A percentile compares a stretch with the other conserved stretches of the same genome.
Conservation (phyloP, 2,797 vertebrate genomes). For the Sebastes baramenuke region DNA sequence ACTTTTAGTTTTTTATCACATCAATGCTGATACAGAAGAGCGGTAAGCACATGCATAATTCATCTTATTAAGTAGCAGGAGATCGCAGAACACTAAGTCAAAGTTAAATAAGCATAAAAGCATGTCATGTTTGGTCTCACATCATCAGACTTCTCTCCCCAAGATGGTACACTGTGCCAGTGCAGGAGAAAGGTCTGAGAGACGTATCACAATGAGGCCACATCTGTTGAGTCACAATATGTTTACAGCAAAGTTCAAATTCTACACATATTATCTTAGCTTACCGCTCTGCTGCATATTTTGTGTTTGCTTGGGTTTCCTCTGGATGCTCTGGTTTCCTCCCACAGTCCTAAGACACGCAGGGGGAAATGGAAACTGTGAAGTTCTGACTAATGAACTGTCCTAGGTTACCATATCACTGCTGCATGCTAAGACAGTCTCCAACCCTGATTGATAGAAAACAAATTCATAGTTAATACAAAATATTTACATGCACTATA, state of each 20-base stretch:
- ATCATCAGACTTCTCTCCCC: not conserved
- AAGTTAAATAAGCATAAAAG: conserved; percentile 14
- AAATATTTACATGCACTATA: no score
- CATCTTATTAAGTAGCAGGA: conserved; percentile 11
- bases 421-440: not conserved
- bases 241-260: not conserved
- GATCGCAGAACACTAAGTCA: conserved; percentile 11
- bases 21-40: conserved; percentile 5
- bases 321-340: conserved; percentile 17
- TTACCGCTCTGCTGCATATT: not conserved
- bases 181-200: not conserved
- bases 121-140: not conserved
- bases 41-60: conserved; percentile 16
- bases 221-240: conserved; percentile 3
- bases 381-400: not conserved
- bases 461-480: no score
- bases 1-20: not conserved
- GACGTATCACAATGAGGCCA: not conserved
- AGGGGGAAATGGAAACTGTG: conserved; percentile 28
- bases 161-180: not conserved
- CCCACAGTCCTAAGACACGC: not conserved
- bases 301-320: conserved; percentile 24
- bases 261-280: not conserved
- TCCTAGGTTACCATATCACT: not conserved
- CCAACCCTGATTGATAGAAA: no score